A percentile compares a stretch with the other conserved stretches of the same genome.
These are phyloP conservation scores for Dasypolia templi DNA, from an alignment of 2,888 invertebrate genomes.

Conservation along the genomic window DNA sequence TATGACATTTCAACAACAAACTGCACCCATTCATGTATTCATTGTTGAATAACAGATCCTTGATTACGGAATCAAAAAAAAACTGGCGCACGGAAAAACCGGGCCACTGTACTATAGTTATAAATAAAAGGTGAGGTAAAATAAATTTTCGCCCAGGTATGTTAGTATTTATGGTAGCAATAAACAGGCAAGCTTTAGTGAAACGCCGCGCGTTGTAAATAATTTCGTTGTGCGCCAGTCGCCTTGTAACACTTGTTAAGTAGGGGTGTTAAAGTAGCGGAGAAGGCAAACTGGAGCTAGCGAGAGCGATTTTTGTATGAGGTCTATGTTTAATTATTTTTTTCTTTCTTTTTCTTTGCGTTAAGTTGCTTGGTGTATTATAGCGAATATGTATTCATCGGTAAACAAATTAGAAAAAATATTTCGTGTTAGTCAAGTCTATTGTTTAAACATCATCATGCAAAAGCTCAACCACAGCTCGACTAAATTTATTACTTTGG, in stretches of 20 bases:
- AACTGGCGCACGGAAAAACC: conserved; percentile 74
- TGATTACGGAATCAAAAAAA: conserved; percentile 59
- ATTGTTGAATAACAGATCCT: conserved; percentile 51
- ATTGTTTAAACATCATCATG: not conserved
- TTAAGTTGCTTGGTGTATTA: not conserved
- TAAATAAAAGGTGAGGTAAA: conserved; percentile 88
- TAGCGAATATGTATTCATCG: not conserved
- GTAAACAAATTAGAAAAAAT: not conserved
- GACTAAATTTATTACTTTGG: not conserved
- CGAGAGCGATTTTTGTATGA: conserved; percentile 24
- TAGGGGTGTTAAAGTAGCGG: conserved; percentile 70
- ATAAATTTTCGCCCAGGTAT: conserved; percentile 88
- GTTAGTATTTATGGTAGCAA: conserved; percentile 89
- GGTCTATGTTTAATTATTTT: not conserved
- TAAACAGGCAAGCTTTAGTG: conserved; percentile 87
- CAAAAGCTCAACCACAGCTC: not conserved
- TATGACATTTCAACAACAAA: conserved; percentile 48
- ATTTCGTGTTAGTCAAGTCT: not conserved
- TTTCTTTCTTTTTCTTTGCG: not conserved
- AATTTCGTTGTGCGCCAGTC: conserved; percentile 86
- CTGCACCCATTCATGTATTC: conserved; percentile 54
- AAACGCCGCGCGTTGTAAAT: conserved; percentile 88
- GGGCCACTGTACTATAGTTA: conserved; percentile 80
- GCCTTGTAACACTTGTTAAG: conserved; percentile 84
- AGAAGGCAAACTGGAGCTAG: conserved; percentile 19